A percentile compares a stretch with the other conserved stretches of the same genome.
Conservation (phyloP, 2,888 invertebrate genomes). For the Patella pellucida region DNA sequence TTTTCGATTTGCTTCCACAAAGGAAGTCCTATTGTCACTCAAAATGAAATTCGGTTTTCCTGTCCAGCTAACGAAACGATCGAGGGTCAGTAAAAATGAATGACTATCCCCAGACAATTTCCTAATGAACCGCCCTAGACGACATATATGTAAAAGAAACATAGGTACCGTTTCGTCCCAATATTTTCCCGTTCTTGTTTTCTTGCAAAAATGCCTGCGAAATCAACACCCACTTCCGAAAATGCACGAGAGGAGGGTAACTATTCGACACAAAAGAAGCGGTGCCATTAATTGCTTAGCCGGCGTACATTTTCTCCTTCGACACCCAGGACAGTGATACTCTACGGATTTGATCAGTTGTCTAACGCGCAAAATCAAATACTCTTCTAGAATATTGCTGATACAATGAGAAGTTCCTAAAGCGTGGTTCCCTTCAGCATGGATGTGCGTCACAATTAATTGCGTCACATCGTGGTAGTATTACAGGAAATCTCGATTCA, state of each 20-base stretch:
- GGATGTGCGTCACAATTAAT: background rate
- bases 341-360: constrained; percentile 24
- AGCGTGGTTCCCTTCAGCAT: constrained; percentile 17
- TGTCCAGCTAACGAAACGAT: constrained; percentile 14
- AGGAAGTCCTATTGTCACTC: constrained; percentile 21
- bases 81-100: constrained; percentile 19
- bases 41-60: constrained; percentile 18
- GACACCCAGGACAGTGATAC: background rate
- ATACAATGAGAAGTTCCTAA: constrained; percentile 29
- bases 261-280: no score
- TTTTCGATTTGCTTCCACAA: constrained; percentile 20
- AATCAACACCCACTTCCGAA: constrained; percentile 23
- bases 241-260: background rate
- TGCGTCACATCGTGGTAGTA: constrained; percentile 17
- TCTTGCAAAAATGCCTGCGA: constrained; percentile 26
- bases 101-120: background rate
- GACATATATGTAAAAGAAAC: constrained; percentile 29
- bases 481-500: constrained; percentile 26
- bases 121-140: constrained; percentile 25
- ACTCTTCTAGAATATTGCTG: constrained; percentile 14
- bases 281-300: background rate
- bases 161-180: constrained; percentile 33
- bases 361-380: constrained; percentile 29
- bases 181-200: constrained; percentile 24
- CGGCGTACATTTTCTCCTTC: constrained; percentile 3